Evolutionary conservation across 2,888 invertebrate species (phyloP).

Genomic region (Coleophora deauratella): DNA sequence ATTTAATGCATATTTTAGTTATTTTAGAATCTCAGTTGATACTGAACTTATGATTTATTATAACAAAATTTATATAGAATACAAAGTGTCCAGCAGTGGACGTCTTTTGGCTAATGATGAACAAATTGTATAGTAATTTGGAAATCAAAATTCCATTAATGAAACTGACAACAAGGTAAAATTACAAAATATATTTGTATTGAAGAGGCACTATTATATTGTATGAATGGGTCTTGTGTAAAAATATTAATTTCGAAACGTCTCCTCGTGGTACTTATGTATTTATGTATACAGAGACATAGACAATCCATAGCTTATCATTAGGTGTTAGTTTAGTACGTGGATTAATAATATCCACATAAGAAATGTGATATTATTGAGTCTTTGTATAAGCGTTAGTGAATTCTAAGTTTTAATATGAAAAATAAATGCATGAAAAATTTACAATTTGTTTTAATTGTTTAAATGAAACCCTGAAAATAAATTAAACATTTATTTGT

Average conservation of each 20-base stretch:
- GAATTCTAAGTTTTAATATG: conserved; percentile 41
- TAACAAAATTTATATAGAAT: too few species aligned
- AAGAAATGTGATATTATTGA: conserved; percentile 82
- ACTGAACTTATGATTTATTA: conserved; percentile 16
- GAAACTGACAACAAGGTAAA: background rate
- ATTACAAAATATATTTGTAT: background rate
- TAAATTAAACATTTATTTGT: too few species aligned
- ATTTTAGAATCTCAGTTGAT: conserved; percentile 26
- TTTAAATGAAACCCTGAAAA: conserved; percentile 3
- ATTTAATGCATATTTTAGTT: conserved; percentile 11
- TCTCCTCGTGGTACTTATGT: conserved; percentile 47
- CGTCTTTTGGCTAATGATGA: too few species aligned
- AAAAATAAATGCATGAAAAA: conserved; percentile 52
- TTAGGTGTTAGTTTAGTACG: conserved; percentile 41
- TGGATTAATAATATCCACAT: conserved; percentile 79
- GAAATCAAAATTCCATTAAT: too few species aligned
- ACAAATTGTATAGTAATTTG: too few species aligned
- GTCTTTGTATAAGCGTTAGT: conserved; percentile 70
- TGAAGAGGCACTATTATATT: too few species aligned
- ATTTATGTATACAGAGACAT: too few species aligned
- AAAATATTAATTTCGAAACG: background rate
- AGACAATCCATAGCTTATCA: conserved; percentile 18
- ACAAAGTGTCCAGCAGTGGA: too few species aligned
- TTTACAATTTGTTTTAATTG: background rate
- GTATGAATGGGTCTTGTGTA: too few species aligned